Conservation (phyloP, 2,888 invertebrate genomes). For the Kryphioiulus occultus region DNA sequence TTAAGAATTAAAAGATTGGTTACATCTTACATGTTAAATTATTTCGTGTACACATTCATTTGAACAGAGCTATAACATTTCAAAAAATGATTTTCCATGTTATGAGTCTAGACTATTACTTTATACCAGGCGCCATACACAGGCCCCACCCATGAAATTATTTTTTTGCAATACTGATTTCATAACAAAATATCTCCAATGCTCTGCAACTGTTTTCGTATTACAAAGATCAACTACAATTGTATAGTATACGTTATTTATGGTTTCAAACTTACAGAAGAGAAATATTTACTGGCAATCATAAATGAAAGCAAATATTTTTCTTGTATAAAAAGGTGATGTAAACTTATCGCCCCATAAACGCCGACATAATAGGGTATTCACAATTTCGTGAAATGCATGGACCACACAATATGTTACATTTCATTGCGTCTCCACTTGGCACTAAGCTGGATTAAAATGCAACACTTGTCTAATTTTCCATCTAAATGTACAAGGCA, state of each 20-base stretch:
- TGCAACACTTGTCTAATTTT: too few species aligned
- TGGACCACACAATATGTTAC: too few species aligned
- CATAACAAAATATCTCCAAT: not conserved
- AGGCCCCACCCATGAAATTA: not conserved
- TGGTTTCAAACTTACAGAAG: not conserved
- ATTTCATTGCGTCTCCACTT: too few species aligned
- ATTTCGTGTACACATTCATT: not conserved
- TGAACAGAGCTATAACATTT: not conserved
- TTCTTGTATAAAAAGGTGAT: not conserved
- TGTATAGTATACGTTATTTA: not conserved
- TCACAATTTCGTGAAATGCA: not conserved
- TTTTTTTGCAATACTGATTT: not conserved
- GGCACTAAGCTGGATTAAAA: too few species aligned
- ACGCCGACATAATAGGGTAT: not conserved
- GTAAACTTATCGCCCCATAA: not conserved
- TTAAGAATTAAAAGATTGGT: too few species aligned
- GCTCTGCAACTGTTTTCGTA: not conserved
- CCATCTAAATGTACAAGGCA: not conserved
- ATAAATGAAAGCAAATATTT: not conserved
- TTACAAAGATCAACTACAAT: not conserved
- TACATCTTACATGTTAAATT: not conserved
- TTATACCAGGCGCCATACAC: not conserved
- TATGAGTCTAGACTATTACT: not conserved
- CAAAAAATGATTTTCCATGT: too few species aligned
- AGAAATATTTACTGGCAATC: not conserved